Evolutionary conservation across 1,140 invertebrate genomes (phyloP), one percentile per base, ranked within the genome.

Genomic region (Octopus bimaculoides): DNA sequence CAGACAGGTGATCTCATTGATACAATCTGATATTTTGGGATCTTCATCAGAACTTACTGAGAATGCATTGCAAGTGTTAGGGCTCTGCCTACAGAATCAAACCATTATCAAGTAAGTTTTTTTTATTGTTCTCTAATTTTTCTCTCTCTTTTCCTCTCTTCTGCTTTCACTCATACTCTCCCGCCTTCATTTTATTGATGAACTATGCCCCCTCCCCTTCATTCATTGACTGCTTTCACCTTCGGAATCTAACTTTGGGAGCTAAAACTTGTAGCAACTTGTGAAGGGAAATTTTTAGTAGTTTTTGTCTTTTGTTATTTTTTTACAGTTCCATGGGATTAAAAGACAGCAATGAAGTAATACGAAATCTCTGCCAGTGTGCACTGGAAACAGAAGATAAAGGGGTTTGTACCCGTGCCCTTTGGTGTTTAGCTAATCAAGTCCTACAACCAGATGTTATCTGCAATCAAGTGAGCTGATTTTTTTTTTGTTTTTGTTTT

Each of bases 341-440:
- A 52, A 54, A 56, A 20, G 77, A 81, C 12, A 52, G 71, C 56
- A 41, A 54, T 20, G 56, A 77, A 17, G 74, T 83, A 54, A 14
- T 84, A 52, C 75, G 52, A 54, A 69, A 75, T 26, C 54, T 84
- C 54, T 79, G 80, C 78, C 26, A 80, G 17, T 77, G 78, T 69
- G 73, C 86, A 7, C 52, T 78, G n/a, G 81, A 83, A 54, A 82
- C 85, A 5, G 82, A 83, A 52, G 84, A 88, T 52, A 88, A 88
- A 79, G 80, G 52, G 12, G 82, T 79, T 0, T 85, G 86, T 78
- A 85, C 85, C 5, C 78, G 83, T 77, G 84, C 85, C 2, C 78
- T 88, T 9, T 87, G 86, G 87, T 86, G 85, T 80, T 69, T 88
- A 17, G 73, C 80, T 5, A 84, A 82, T 69, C 87, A 88, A 69